These are phyloP conservation scores for Pherbina coryleti DNA, from an alignment of 2,888 invertebrate genomes.

Conservation along the genomic window DNA sequence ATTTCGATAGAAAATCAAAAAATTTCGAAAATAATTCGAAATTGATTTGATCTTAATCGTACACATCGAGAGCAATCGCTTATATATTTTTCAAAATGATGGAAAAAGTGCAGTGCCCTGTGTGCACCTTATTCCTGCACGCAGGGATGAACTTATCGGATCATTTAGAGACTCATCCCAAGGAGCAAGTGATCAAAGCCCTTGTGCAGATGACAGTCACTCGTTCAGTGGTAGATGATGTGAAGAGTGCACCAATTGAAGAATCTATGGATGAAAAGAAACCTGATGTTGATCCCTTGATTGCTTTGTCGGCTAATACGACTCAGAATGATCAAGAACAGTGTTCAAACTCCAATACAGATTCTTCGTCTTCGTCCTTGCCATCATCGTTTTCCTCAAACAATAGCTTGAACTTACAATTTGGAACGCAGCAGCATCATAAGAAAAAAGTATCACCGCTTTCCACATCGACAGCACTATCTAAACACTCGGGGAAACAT, in stretches of 20 bases:
- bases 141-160: conserved; percentile 85
- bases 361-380: conserved; percentile 17
- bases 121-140: conserved; percentile 85
- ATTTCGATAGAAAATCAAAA: conserved; percentile 30
- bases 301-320: neutral
- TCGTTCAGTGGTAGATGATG: conserved; percentile 40
- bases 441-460: conserved; percentile 21
- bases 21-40: neutral
- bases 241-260: conserved; percentile 49
- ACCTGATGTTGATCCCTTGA: conserved; percentile 1
- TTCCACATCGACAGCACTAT: neutral
- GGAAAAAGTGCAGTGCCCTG: conserved; percentile 78
- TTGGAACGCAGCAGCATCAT: conserved; percentile 22
- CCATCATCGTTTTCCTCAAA: conserved; percentile 6
- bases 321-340: conserved; percentile 17
- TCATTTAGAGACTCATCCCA: conserved; percentile 88
- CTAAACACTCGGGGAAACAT: neutral
- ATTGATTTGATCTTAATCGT: neutral
- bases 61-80: neutral
- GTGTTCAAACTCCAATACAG: conserved; percentile 22
- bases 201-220: conserved; percentile 71
- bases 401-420: conserved; percentile 36
- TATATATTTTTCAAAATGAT: conserved; percentile 56
- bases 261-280: conserved; percentile 46
- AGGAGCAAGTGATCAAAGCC: conserved; percentile 89